Evolutionary conservation across 2,797 vertebrate genomes (phyloP).

Genomic region (Melanotaenia pygmaea): DNA sequence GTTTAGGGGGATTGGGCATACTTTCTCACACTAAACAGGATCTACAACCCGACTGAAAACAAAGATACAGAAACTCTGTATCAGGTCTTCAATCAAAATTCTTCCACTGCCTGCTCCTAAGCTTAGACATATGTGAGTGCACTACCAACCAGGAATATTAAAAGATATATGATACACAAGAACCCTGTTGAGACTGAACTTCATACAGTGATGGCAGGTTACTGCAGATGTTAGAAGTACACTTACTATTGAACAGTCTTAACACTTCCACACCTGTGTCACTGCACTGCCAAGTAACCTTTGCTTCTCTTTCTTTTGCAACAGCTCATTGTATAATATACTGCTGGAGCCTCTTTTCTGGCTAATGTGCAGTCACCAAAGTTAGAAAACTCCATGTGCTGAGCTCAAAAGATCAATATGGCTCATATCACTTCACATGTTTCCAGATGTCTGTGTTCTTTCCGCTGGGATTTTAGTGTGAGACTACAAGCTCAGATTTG

Average conservation of each 20-base stretch:
- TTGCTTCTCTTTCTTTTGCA: slow-evolving; percentile 21
- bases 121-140: neutral
- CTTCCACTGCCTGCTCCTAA: neutral
- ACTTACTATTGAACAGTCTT: slow-evolving; percentile 11
- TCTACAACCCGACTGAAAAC: neutral
- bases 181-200: neutral
- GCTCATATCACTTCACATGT: slow-evolving; percentile 20
- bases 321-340: neutral
- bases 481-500: slow-evolving; percentile 9
- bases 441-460: slow-evolving; percentile 3
- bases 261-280: slow-evolving; percentile 4
- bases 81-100: neutral
- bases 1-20: neutral
- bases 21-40: slow-evolving; percentile 7
- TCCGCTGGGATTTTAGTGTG: slow-evolving; percentile 9
- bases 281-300: neutral
- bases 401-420: slow-evolving; percentile 26
- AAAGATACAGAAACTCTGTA: neutral
- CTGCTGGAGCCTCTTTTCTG: slow-evolving; percentile 8
- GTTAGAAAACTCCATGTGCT: slow-evolving; percentile 7
- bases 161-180: slow-evolving; percentile 5
- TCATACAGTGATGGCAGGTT: slow-evolving; percentile 1
- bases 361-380: slow-evolving; percentile 20
- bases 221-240: neutral
- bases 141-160: neutral